Evolutionary conservation across 1,140 invertebrate species (phyloP).

Genomic region (Ptiloglossa arizonensis): DNA sequence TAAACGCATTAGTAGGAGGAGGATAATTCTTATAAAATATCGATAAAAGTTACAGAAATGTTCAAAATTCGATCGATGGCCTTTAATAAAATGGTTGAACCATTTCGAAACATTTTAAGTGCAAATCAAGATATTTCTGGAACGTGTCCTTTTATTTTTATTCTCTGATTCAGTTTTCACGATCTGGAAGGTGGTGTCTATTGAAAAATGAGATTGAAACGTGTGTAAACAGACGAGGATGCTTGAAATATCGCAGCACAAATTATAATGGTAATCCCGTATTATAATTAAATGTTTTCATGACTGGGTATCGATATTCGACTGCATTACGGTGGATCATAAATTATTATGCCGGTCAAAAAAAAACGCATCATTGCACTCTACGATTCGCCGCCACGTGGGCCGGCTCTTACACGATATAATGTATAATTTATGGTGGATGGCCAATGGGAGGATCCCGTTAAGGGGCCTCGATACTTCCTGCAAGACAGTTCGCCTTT

Average conservation of each 20-base stretch:
- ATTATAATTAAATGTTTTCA: constrained; percentile 41
- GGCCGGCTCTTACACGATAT: constrained; percentile 65
- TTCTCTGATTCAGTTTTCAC: constrained; percentile 21
- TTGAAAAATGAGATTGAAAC: neutral
- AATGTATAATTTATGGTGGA: constrained; percentile 73
- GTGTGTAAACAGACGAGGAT: constrained; percentile 11
- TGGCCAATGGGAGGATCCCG: constrained; percentile 65
- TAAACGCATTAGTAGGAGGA: no score
- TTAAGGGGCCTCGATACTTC: constrained; percentile 70
- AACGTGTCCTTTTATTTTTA: no score
- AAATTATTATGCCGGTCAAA: constrained; percentile 56
- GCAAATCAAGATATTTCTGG: no score
- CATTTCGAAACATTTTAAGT: no score
- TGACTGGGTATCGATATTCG: constrained; percentile 51
- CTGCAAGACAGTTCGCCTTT: constrained; percentile 59
- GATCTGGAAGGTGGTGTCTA: neutral
- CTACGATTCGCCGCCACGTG: constrained; percentile 66
- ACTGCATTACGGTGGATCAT: constrained; percentile 47
- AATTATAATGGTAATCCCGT: constrained; percentile 40
- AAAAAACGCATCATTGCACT: constrained; percentile 61
- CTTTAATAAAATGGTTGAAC: no score
- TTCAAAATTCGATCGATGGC: no score
- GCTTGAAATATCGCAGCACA: neutral
- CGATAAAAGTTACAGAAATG: no score
- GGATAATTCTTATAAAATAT: no score